Evolutionary conservation across 37 sponge, comb jelly and placozoan genomes (phyloP), one percentile per base, ranked within the genome.

Genomic region (Dysidea cf. avara): DNA sequence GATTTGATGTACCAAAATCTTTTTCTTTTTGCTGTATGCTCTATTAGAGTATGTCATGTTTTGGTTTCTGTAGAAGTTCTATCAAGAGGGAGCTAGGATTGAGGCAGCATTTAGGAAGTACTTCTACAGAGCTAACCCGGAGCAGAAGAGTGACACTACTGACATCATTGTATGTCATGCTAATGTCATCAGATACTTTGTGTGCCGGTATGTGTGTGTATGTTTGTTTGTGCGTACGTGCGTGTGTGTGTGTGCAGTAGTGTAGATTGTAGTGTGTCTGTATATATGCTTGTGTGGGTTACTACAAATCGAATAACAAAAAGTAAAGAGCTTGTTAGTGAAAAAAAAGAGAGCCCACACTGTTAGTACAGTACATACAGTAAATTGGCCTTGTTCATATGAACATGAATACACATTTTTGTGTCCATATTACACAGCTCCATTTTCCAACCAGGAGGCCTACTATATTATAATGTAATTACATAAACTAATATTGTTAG

Each of bases 131-230:
- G 94, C 97, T 39, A 58, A 74, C 35, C 86, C 93, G 20, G 76
- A 78, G 2, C 97, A 97, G 75, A 83, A 83, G 56, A 77, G 84
- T 31, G 83, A 84, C 64, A 81, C 76, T 46, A 57, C 54, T 35
- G 97, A 97, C 75, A 61, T 97, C 2, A 26, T 97, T 22, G 94
- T 97, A 30, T 86, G 94, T 57, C 97, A 97, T 69, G 91, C 88
- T 12, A 97, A 97, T 63, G 97, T 97, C 28, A 97, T 97, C 50
- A 69, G 97, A 36, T 97, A 97, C 66, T 90, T 97, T 78, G 89
- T 97, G 63, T 97, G 94, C 76, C 79, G 96, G 92, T 92, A 53
- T 29, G 74, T 26, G 16, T 30, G 30, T 12, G 46, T 29, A 37
- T 35, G 49, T 28, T 11, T n/a, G n/a, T n/a, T n/a, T n/a, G n/a